Percentiles rank a stretch among this genome's conserved stretches.
These are phyloP conservation scores for Etheostoma perlongum DNA, from an alignment of 2,797 vertebrate genomes.

Conservation along the genomic window DNA sequence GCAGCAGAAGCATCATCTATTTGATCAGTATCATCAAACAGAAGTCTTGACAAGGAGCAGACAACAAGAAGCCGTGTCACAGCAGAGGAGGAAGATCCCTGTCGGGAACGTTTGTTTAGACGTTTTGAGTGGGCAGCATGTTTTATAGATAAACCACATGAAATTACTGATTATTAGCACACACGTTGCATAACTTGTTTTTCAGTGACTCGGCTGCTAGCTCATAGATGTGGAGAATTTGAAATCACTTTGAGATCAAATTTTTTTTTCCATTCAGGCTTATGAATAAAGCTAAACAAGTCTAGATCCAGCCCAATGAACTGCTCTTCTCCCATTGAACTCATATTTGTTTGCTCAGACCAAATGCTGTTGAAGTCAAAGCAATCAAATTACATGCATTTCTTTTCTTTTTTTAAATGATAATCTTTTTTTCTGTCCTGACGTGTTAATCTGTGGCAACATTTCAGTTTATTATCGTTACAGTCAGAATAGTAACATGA, in stretches of 20 bases:
- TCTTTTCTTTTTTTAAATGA: background rate
- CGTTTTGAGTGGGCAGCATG: conserved; percentile 7
- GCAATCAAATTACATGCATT: background rate
- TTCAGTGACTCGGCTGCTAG: conserved; percentile 23
- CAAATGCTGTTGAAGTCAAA: background rate
- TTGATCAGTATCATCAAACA: conserved; percentile 39
- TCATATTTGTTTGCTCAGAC: background rate
- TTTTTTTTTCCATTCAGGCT: conserved; percentile 10
- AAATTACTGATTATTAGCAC: conserved; percentile 24
- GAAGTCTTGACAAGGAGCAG: conserved; percentile 5
- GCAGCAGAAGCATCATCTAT: background rate
- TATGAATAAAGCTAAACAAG: background rate
- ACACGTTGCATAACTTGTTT: conserved; percentile 27
- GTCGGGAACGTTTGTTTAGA: conserved; percentile 24
- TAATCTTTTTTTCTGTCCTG: too few species aligned
- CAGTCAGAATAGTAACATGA: background rate
- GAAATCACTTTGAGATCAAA: conserved; percentile 15
- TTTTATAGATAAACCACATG: conserved; percentile 33
- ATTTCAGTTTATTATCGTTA: too few species aligned
- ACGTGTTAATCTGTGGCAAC: too few species aligned
- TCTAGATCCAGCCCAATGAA: background rate
- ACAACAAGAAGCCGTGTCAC: conserved; percentile 6
- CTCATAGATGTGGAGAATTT: conserved; percentile 10
- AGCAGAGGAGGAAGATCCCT: conserved; percentile 1
- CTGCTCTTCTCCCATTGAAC: background rate